Conservation (phyloP, 2,888 invertebrate species). For the Habroteleia sp. region DNA sequence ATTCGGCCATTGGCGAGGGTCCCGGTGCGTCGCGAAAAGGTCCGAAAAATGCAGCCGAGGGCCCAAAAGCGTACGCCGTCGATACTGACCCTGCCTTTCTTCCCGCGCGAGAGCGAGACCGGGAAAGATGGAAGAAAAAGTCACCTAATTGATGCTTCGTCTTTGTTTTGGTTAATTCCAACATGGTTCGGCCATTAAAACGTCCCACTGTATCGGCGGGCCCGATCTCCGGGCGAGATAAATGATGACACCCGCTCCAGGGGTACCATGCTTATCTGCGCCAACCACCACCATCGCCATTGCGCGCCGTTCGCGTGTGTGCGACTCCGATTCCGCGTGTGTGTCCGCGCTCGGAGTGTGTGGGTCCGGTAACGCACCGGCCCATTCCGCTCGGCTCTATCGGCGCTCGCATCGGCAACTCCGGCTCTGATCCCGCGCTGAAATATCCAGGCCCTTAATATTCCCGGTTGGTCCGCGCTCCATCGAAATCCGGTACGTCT, state of each 20-base stretch:
- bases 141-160: slow-evolving; percentile 87
- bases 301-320: slow-evolving; percentile 41
- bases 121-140: slow-evolving; percentile 79
- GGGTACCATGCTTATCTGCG: slow-evolving; percentile 80
- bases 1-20: slow-evolving; percentile 25
- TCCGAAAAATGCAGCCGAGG: slow-evolving; percentile 60
- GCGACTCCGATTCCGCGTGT: slow-evolving; percentile 27
- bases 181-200: slow-evolving; percentile 88
- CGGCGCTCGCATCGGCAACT: slow-evolving; percentile 44
- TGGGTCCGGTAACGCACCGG: slow-evolving; percentile 34
- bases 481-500: slow-evolving; percentile 55
- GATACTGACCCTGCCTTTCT: slow-evolving; percentile 41
- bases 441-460: slow-evolving; percentile 37
- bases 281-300: slow-evolving; percentile 65
- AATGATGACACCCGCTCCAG: slow-evolving; percentile 83
- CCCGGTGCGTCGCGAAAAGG: slow-evolving; percentile 50
- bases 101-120: slow-evolving; percentile 12
- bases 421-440: slow-evolving; percentile 41
- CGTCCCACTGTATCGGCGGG: slow-evolving; percentile 84
- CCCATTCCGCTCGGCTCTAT: slow-evolving; percentile 39
- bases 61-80: slow-evolving; percentile 52
- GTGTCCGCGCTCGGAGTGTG: slow-evolving; percentile 43
- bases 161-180: slow-evolving; percentile 87
- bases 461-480: slow-evolving; percentile 28
- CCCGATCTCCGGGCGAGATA: slow-evolving; percentile 84